Percentiles rank a stretch among this genome's conserved stretches.
These are phyloP conservation scores for Dermochelys coriacea DNA, from an alignment of 2,797 vertebrate genomes.

Conservation along the genomic window DNA sequence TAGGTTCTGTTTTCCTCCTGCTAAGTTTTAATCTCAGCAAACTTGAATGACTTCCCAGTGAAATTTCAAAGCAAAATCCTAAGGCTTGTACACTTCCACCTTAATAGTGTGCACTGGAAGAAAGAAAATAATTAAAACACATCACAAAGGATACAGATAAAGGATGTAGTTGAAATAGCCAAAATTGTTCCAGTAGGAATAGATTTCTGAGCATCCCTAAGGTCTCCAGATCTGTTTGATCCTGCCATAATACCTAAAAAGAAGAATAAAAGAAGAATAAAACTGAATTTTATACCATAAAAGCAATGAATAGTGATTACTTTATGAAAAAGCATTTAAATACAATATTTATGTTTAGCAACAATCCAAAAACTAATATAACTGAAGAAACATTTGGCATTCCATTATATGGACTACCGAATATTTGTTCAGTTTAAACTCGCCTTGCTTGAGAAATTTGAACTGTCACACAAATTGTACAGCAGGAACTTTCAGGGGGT, in stretches of 20 bases:
- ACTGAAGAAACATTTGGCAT: not conserved
- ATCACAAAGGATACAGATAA: conserved; percentile 92
- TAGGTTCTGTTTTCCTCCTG: not conserved
- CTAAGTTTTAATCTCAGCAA: not conserved
- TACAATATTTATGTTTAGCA: not conserved
- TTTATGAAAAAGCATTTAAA: not conserved
- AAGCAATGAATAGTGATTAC: not conserved
- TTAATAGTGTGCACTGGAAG: not conserved
- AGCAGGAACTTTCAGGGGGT: not conserved
- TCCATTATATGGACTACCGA: not conserved
- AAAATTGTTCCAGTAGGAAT: conserved; percentile 96
- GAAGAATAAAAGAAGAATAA: conserved; percentile 20
- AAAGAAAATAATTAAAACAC: not conserved
- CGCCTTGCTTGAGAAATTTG: not conserved
- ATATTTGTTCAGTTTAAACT: not conserved
- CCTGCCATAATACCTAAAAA: conserved; percentile 95
- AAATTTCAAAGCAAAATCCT: not conserved
- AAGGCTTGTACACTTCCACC: not conserved
- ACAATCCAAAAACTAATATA: not conserved
- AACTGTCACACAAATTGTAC: not conserved
- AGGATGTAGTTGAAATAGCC: conserved; percentile 92
- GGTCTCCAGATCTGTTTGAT: conserved; percentile 95
- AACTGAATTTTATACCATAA: conserved; percentile 49
- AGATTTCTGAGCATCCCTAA: conserved; percentile 94
- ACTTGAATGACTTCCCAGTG: not conserved